These are phyloP conservation scores for Chinchilla lanigera DNA, from an alignment of 2,113 vertebrate genomes.

Conservation along the genomic window DNA sequence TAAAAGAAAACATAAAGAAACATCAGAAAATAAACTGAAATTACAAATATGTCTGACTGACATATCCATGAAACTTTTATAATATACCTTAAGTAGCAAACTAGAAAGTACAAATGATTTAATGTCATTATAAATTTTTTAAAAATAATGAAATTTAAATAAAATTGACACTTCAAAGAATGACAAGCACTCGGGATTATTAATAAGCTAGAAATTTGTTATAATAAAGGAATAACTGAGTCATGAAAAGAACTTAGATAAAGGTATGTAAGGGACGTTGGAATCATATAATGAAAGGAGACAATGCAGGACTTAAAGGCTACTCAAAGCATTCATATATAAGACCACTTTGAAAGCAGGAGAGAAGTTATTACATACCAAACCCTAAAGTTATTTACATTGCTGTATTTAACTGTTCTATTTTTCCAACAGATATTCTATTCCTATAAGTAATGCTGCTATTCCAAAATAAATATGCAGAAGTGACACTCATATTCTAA, in stretches of 20 bases:
- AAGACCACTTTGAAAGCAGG: neutral
- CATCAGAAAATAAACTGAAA: neutral
- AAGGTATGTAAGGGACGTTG: neutral
- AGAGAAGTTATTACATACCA: neutral
- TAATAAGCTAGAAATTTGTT: neutral
- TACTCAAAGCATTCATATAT: neutral
- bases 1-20: neutral
- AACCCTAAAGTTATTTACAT: neutral
- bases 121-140: neutral
- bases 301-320: too few species aligned
- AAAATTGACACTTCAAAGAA: neutral
- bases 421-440: neutral
- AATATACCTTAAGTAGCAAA: neutral
- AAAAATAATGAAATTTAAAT: neutral
- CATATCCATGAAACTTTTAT: neutral
- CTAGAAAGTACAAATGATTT: neutral
- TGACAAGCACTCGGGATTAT: neutral
- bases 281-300: neutral
- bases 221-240: neutral
- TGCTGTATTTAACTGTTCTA: neutral
- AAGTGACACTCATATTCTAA: neutral
- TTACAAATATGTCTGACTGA: neutral
- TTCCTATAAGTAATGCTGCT: neutral
- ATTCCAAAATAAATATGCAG: neutral
- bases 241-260: neutral